Base-by-base conservation (phyloP, 1,140 invertebrate species). In the Eupeodes corollae region DNA sequence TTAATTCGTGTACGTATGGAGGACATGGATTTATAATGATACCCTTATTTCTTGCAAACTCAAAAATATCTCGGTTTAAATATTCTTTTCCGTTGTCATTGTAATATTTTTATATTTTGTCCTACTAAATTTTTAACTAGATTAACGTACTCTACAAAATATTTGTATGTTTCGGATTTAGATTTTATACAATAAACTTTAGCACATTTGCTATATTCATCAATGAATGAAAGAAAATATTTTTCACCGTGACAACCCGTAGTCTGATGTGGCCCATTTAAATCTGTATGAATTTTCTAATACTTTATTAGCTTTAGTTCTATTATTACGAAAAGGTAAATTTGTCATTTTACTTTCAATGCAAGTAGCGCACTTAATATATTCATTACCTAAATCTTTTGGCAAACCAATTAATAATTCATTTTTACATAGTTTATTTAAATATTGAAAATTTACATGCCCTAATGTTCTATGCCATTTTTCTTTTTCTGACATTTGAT, bases 271-370 rank as follows among this genome's bases (percentile, higher is more conserved):
- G 56, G 61, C n/a, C 58, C 57, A 49, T 60, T 64, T 5, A 58
- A 42, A 42, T 60, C 55, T 16, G 51, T 37, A 33, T 61, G 54
- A 14, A 59, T 40, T 12, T 1, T 57, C 35, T 37, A 14, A 37
- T 41, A 60, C 58, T 31, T 59, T 56, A n/a, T 40, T 55, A 44
- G 58, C 46, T 41, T 55, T 62, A n/a, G 3, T 53, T 56, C 58
- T 56, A 52, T 61, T 63, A 54, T 70, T 69, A 52, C 67, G 34
- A 61, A 70, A 69, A 44, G 62, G 61, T 56, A 69, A 44, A 58
- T 68, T 66, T 49, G 57, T 56, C 42, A 63, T 55, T 19, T 46
- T 46, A 26, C n/a, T 46, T 38, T 46, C 44, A 6, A 52, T 53
- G 31, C 55, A 58, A 49, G 40, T 62, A 52, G 44, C 48, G 30